Evolutionary conservation across 1,140 invertebrate species (phyloP).

Genomic region (Pseudomyrmex concolor): DNA sequence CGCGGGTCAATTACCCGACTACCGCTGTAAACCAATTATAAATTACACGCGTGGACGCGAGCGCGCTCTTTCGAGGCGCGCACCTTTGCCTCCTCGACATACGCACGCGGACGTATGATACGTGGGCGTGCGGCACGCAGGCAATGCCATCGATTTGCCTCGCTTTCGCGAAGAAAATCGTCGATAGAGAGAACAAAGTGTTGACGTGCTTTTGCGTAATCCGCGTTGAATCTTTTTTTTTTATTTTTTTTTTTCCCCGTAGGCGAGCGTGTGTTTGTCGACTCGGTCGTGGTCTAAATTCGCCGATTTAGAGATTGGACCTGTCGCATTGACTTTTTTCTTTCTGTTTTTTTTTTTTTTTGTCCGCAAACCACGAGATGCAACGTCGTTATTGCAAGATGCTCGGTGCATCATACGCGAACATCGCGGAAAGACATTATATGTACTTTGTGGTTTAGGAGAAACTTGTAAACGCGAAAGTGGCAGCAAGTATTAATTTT

Average conservation of each 20-base stretch:
- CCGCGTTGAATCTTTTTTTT: neutral
- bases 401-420: too few species aligned
- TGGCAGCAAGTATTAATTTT: conserved; percentile 35
- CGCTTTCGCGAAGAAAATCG: conserved; percentile 55
- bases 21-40: conserved; percentile 57
- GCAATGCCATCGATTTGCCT: conserved; percentile 50
- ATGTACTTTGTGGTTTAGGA: conserved; percentile 6
- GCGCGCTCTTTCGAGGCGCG: neutral
- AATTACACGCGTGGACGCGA: conserved; percentile 44
- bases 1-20: neutral
- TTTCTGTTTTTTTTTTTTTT: neutral
- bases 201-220: conserved; percentile 51
- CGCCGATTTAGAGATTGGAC: conserved; percentile 4
- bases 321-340: neutral
- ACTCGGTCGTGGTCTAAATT: conserved; percentile 13
- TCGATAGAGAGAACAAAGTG: conserved; percentile 39
- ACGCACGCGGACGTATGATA: conserved; percentile 4
- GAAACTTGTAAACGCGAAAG: conserved; percentile 40
- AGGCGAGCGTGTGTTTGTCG: conserved; percentile 36
- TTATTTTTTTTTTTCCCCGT: conserved; percentile 11
- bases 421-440: neutral
- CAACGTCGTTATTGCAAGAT: neutral
- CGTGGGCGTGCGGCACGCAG: conserved; percentile 61
- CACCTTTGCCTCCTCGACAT: conserved; percentile 31
- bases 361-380: neutral